Evolutionary conservation across 2,888 invertebrate genomes (phyloP), one percentile per base, ranked within the genome.

Genomic region (Lithophane socia): DNA sequence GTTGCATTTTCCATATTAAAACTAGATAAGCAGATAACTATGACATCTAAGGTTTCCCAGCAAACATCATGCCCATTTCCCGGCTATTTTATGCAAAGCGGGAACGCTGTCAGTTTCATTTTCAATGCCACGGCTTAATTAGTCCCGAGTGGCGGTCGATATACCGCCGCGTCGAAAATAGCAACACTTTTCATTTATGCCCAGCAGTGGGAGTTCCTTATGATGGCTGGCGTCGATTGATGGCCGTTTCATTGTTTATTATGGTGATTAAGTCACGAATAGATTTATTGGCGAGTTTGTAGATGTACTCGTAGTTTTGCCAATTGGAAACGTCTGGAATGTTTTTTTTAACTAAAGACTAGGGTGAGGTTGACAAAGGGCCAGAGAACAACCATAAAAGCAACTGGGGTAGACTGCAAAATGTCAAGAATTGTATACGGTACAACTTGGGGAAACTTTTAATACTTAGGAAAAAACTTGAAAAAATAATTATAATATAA

Each of bases 111-210:
- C 65, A 64, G 52, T 80, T 47, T 52, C 13, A 37, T 49, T 76
- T 77, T 80, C 88, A 88, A 87, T 87, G 87, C 66, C 88, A 87
- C 72, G 72, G 69, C 52, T 76, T 80, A 87, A 88, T 88, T 88
- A 88, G 80, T 44, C 69, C 69, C n/a, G 65, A 88, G 87, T 86
- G 79, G 67, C 68, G 87, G 79, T 84, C 88, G 82, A 86, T 86
- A 86, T 12, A 60, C 5, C n/a, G 61, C 58, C 60, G 75, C 5
- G 70, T 75, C 73, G n/a, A 75, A 85, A 85, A 87, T 86, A 88
- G 80, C 66, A 77, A 63, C 79, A 80, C 75, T 87, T 77, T 82
- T 87, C 79, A 86, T 88, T 88, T 82, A 70, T 68, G 68, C 72
- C 66, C 73, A 86, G 61, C 63, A 60, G 73, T 73, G 78, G 79